Base-by-base conservation (phyloP, 2,113 vertebrate genomes). In the mouse (Mus musculus) region DNA sequence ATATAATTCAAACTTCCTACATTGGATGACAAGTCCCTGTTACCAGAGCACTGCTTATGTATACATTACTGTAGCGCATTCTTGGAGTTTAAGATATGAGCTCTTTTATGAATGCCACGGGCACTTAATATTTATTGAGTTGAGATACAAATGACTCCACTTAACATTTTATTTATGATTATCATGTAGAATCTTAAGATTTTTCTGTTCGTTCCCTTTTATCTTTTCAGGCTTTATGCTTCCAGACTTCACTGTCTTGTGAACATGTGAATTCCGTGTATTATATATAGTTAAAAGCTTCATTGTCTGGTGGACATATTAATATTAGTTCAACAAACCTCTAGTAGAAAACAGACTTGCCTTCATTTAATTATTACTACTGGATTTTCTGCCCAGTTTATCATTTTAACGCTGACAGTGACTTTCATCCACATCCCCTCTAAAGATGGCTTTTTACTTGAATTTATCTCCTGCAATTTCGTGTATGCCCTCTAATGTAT, bases 101-200 rank as follows among this genome's bases (percentile, higher is more conserved):
- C 28, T 69, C 54, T 39, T 85, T 2, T 92, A 77, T 72, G 46
- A 90, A 88, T 88, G 65, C 84, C 33, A 52, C 17, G 3, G 3
- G 36, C 42, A 86, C 73, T 88, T 84, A 75, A 24, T 71, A 28
- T 84, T 90, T 85, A 80, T 72, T 63, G 36, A 87, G 56, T 73
- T 28, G 52, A 36, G 19, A 10, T 14, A 71, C n/a, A 91, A 52
- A 69, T 78, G 61, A n/a, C 39, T 88, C 59, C 7, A 76, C 36
- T 90, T 54, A 36, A 65, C 81, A 13, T 75, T 61, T 88, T n/a
- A 49, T 95, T 95, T 90, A 59, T 65, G 33, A 19, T 65, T 69
- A 49, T 81, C 72, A 33, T 49, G 7, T 49, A 49, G 7, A 7
- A 49, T 49, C 49, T 36, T 54, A 49, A 91, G 77, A 91, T 73